Conservation (phyloP, 2,113 vertebrate species). For the Syngnathus scovelli region DNA sequence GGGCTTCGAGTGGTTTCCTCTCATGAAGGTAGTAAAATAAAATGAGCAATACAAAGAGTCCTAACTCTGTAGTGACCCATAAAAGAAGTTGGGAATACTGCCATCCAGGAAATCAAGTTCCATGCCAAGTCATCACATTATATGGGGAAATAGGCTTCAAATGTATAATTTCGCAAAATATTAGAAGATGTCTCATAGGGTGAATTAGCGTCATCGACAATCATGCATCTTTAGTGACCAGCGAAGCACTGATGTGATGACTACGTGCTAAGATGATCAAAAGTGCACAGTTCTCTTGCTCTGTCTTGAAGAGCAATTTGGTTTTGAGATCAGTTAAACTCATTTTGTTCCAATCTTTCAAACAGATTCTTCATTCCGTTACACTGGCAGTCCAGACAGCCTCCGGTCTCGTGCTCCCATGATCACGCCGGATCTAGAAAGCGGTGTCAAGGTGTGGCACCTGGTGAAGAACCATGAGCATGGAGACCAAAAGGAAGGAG, state of each 20-base stretch:
- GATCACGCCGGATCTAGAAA: slow-evolving; percentile 97
- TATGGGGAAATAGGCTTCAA: too few species aligned
- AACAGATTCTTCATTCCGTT: slow-evolving; percentile 92
- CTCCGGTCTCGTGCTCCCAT: slow-evolving; percentile 93
- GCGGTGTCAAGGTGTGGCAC: slow-evolving; percentile 96
- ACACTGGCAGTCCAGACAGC: slow-evolving; percentile 96
- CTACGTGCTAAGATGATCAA: neutral
- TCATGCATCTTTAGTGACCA: neutral
- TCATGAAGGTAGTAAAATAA: neutral
- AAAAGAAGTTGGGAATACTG: neutral
- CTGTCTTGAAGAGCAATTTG: neutral
- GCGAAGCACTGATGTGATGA: neutral
- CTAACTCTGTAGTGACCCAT: neutral
- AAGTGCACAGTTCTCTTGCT: neutral
- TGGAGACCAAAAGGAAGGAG: slow-evolving; percentile 96
- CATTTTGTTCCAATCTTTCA: neutral
- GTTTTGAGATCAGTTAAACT: neutral
- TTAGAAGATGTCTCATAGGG: too few species aligned
- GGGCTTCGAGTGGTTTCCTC: neutral
- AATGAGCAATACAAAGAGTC: neutral
- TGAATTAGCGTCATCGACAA: neutral
- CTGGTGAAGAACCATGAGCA: slow-evolving; percentile 98
- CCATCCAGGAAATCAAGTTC: neutral
- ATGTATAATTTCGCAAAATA: too few species aligned
- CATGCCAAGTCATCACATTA: neutral